Conservation (phyloP, 1,140 invertebrate genomes). For the Bombus impatiens region DNA sequence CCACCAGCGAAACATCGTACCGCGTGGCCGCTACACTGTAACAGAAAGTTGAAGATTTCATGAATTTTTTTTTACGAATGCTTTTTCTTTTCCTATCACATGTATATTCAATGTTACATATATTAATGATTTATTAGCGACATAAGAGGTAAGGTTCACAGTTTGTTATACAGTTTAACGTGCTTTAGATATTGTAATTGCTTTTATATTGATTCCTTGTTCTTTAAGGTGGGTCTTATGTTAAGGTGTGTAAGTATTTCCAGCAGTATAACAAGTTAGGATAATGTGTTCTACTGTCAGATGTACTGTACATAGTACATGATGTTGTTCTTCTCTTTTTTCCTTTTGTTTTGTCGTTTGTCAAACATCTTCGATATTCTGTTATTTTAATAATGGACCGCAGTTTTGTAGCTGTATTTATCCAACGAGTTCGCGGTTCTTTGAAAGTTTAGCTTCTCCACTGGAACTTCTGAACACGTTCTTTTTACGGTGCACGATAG, state of each 20-base stretch:
- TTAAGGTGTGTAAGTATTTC: too few species aligned
- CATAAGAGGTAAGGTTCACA: too few species aligned
- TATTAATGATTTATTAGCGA: too few species aligned
- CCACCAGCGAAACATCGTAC: slow-evolving; percentile 85
- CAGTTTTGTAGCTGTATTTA: background rate
- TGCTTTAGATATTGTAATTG: too few species aligned
- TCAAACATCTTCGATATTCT: background rate
- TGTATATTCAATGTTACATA: background rate
- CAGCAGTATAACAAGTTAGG: too few species aligned
- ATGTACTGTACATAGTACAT: too few species aligned
- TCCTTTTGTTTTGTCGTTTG: background rate
- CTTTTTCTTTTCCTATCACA: background rate
- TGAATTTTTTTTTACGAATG: background rate
- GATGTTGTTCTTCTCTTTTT: too few species aligned
- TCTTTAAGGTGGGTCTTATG: too few species aligned
- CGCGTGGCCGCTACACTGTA: slow-evolving; percentile 85
- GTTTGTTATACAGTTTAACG: too few species aligned
- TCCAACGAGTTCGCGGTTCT: background rate
- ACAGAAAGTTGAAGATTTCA: slow-evolving; percentile 70
- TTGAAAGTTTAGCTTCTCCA: background rate
- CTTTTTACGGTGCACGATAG: background rate
- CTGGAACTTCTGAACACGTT: background rate
- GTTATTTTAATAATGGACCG: too few species aligned
- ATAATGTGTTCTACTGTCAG: too few species aligned
- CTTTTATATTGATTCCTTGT: too few species aligned